Conservation (phyloP, 2,888 invertebrate species). For the Watsonalla cultraria region DNA sequence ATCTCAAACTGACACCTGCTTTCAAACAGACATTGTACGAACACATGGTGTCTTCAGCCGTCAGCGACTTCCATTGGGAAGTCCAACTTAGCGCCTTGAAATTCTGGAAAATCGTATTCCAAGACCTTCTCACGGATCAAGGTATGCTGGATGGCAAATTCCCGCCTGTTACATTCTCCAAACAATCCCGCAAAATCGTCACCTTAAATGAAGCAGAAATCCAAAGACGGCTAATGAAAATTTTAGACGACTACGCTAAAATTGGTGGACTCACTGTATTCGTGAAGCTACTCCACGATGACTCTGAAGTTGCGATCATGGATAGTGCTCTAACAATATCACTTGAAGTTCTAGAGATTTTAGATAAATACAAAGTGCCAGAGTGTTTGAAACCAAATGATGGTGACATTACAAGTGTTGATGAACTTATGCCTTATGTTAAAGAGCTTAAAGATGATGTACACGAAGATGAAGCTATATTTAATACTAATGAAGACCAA, state of each 20-base stretch:
- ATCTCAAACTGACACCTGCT: conserved; percentile 77
- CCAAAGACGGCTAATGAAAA: conserved; percentile 80
- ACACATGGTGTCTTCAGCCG: conserved; percentile 82
- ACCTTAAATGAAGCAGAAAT: conserved; percentile 83
- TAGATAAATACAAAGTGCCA: conserved; percentile 77
- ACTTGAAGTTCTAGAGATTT: conserved; percentile 68
- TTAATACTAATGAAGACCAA: conserved; percentile 19
- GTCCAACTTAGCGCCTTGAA: conserved; percentile 84
- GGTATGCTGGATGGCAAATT: conserved; percentile 91
- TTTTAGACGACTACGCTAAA: conserved; percentile 82
- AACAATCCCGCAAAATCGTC: conserved; percentile 87
- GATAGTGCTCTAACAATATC: conserved; percentile 79
- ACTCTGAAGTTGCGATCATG: conserved; percentile 85
- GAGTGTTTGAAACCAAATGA: conserved; percentile 40
- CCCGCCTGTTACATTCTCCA: conserved; percentile 88
- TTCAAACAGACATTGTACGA: conserved; percentile 78
- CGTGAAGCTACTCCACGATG: conserved; percentile 81
- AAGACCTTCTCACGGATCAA: conserved; percentile 82
- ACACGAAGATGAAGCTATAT: conserved; percentile 24
- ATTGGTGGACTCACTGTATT: conserved; percentile 85
- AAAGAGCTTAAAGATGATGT: conserved; percentile 31
- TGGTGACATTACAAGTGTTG: conserved; percentile 37
- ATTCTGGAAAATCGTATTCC: conserved; percentile 85
- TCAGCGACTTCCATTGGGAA: conserved; percentile 89
- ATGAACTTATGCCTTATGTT: conserved; percentile 39